These are phyloP conservation scores for Prinia subflava DNA, from an alignment of 2,113 vertebrate species.

Conservation along the genomic window DNA sequence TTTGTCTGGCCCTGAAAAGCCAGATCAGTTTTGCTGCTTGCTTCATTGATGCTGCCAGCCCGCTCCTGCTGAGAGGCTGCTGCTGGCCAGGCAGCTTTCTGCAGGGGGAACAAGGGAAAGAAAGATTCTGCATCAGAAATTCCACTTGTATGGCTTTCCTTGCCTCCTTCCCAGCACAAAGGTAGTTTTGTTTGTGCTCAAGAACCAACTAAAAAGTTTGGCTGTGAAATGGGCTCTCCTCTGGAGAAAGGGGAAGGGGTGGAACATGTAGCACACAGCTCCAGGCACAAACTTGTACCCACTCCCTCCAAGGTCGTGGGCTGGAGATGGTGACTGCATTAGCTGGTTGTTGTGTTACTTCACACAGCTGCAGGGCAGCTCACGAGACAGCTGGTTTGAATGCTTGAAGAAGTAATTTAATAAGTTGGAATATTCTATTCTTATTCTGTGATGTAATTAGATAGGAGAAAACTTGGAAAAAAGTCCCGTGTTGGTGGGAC, in stretches of 20 bases:
- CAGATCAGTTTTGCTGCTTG: not conserved
- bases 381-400: not conserved
- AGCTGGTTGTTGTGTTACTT: not conserved
- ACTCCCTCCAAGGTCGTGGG: not conserved
- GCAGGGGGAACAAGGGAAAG: not conserved
- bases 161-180: conserved; percentile 24
- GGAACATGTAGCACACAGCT: not conserved
- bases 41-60: conserved; percentile 39
- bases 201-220: conserved; percentile 16
- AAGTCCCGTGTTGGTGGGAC: not conserved
- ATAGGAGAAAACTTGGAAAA: not conserved
- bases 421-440: not conserved
- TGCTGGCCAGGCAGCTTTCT: conserved; percentile 1
- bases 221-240: conserved; percentile 4
- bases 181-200: conserved; percentile 49
- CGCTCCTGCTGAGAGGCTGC: not conserved
- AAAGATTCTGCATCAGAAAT: conserved; percentile 22
- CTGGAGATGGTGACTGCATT: not conserved
- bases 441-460: not conserved
- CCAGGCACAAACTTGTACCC: not conserved
- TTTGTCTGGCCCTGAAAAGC: conserved; percentile 38
- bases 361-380: not conserved
- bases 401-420: not conserved
- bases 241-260: not conserved
- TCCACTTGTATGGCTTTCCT: not conserved